A percentile compares a stretch with the other conserved stretches of the same genome.
Conservation (phyloP, 2,888 invertebrate genomes). For the Andrena marginata region DNA sequence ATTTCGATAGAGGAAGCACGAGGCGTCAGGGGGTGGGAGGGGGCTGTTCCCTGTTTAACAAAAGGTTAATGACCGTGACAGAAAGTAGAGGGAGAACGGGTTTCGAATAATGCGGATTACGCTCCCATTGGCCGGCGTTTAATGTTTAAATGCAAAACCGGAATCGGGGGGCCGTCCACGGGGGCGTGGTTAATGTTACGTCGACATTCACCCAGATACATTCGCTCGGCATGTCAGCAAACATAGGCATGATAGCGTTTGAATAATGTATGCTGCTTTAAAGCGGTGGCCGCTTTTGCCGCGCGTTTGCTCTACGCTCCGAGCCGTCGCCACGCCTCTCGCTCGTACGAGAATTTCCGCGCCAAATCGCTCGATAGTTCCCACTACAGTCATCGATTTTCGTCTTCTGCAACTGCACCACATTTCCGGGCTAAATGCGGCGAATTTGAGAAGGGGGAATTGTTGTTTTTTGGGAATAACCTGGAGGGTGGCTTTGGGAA, state of each 20-base stretch:
- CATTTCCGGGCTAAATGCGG: neutral
- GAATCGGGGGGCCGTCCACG: slow-evolving; percentile 77
- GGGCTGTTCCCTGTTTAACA: slow-evolving; percentile 47
- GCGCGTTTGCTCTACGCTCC: slow-evolving; percentile 50
- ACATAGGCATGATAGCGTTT: slow-evolving; percentile 80
- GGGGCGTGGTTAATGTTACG: slow-evolving; percentile 80
- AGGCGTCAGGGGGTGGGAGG: neutral
- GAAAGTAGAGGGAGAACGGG: slow-evolving; percentile 38
- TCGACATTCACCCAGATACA: slow-evolving; percentile 79
- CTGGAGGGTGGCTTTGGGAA: neutral
- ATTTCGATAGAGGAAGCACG: slow-evolving; percentile 2
- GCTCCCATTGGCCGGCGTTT: slow-evolving; percentile 66
- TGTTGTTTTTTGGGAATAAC: too few species aligned
- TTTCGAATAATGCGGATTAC: slow-evolving; percentile 58
- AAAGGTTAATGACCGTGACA: slow-evolving; percentile 64
- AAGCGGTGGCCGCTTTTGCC: slow-evolving; percentile 71
- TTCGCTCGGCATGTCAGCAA: slow-evolving; percentile 79
- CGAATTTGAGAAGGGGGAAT: too few species aligned
- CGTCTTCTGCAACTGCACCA: neutral
- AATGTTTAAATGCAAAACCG: slow-evolving; percentile 79
- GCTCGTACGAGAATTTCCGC: slow-evolving; percentile 17
- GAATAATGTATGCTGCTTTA: slow-evolving; percentile 83
- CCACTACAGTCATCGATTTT: neutral
- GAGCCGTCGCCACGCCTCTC: slow-evolving; percentile 69
- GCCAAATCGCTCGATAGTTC: slow-evolving; percentile 17